Percentiles rank a stretch among this genome's conserved stretches.
phyloP scores from a whole-genome alignment of 2,888 invertebrate species.

The Cephus pulcher region DNA sequence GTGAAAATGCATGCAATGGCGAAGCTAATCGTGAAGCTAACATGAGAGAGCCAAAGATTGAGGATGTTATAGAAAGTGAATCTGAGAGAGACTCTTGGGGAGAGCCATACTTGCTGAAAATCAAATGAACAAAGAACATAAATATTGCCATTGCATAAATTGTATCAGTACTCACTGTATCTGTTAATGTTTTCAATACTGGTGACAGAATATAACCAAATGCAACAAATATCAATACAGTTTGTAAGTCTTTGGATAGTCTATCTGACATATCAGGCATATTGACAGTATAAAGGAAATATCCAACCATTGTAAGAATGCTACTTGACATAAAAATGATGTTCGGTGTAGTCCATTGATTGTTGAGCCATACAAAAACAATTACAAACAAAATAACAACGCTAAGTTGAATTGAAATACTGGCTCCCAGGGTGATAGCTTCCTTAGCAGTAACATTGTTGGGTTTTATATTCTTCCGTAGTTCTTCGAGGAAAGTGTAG shows the following conservation, averaged over 20 bases:
- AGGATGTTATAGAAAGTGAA: slow-evolving; percentile 92
- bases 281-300: slow-evolving; percentile 69
- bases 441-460: slow-evolving; percentile 78
- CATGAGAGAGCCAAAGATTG: slow-evolving; percentile 95
- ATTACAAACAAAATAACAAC: slow-evolving; percentile 80
- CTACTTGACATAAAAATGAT: slow-evolving; percentile 73
- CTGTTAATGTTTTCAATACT: slow-evolving; percentile 92
- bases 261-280: slow-evolving; percentile 38
- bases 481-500: slow-evolving; percentile 83
- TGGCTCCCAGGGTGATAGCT: slow-evolving; percentile 81
- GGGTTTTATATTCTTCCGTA: slow-evolving; percentile 85
- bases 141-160: slow-evolving; percentile 93
- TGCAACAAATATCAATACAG: slow-evolving; percentile 82
- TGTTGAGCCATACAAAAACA: slow-evolving; percentile 79
- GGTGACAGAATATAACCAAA: slow-evolving; percentile 93
- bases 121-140: slow-evolving; percentile 88
- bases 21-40: slow-evolving; percentile 90
- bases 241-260: slow-evolving; percentile 76
- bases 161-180: slow-evolving; percentile 97
- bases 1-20: slow-evolving; percentile 87
- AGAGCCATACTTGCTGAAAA: slow-evolving; percentile 93
- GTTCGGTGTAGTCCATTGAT: slow-evolving; percentile 75
- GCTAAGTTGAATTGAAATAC: slow-evolving; percentile 84
- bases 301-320: slow-evolving; percentile 72
- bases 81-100: slow-evolving; percentile 90